A percentile compares a stretch with the other conserved stretches of the same genome.
phyloP scores from a whole-genome alignment of 1,140 invertebrate genomes.

The Apis laboriosa region DNA sequence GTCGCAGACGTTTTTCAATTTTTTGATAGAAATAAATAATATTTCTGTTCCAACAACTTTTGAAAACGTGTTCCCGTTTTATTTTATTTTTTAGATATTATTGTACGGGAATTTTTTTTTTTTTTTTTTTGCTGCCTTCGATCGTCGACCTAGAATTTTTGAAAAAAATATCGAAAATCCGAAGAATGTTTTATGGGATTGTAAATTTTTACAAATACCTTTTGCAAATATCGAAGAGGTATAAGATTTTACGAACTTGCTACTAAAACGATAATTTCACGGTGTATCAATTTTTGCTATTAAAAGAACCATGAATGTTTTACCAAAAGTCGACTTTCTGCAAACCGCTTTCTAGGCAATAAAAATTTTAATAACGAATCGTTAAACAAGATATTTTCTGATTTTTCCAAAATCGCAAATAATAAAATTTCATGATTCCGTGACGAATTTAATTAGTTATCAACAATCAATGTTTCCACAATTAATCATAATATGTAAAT shows the following conservation, averaged over 20 bases:
- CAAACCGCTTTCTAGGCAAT: conserved; percentile 15
- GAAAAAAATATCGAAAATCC: too few species aligned
- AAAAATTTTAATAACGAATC: conserved; percentile 13
- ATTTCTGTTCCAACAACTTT: not conserved
- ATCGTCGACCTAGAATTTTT: too few species aligned
- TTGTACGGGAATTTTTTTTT: too few species aligned
- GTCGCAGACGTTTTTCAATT: not conserved
- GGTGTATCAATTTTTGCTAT: not conserved
- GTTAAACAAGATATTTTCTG: not conserved
- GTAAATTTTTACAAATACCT: too few species aligned
- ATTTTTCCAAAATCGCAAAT: not conserved
- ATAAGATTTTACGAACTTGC: too few species aligned
- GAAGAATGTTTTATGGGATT: not conserved
- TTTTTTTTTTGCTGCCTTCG: too few species aligned
- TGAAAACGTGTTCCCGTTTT: not conserved
- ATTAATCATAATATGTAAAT: not conserved
- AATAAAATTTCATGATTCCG: not conserved
- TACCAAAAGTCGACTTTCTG: conserved; percentile 6
- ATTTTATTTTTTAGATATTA: too few species aligned
- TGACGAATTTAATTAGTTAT: not conserved
- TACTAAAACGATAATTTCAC: not conserved
- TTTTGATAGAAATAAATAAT: not conserved
- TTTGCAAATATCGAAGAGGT: not conserved
- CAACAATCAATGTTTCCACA: not conserved
- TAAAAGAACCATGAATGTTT: not conserved